A percentile compares a stretch with the other conserved stretches of the same genome.
Conservation (phyloP, 2,888 invertebrate species). For the Nephrotoma flavescens region DNA sequence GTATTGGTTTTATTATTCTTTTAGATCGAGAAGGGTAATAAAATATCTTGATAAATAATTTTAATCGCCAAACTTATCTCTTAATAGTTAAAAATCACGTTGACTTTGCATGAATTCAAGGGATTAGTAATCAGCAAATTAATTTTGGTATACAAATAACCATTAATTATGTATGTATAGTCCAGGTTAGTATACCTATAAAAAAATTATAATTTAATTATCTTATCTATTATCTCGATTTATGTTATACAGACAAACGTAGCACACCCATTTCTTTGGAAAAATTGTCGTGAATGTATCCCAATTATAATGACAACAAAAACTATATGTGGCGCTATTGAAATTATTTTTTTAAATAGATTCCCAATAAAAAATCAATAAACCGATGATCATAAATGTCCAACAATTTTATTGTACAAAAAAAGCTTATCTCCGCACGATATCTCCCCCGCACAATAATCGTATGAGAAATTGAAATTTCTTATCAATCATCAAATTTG, state of each 20-base stretch:
- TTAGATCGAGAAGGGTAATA: no score
- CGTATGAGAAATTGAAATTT: background rate
- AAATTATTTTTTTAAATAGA: background rate
- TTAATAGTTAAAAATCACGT: no score
- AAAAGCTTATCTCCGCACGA: background rate
- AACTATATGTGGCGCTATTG: background rate
- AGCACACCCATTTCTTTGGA: background rate
- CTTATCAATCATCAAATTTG: background rate
- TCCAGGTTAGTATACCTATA: no score
- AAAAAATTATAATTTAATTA: background rate
- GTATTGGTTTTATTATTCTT: no score
- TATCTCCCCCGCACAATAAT: background rate
- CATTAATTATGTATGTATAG: no score
- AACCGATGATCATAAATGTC: background rate
- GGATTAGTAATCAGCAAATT: no score
- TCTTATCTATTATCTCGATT: background rate
- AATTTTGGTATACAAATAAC: no score
- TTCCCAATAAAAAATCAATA: background rate
- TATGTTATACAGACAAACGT: background rate
- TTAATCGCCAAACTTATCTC: no score
- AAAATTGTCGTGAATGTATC: background rate
- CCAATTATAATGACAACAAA: background rate
- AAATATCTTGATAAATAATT: no score
- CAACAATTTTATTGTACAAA: background rate
- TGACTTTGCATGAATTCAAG: no score